Conservation (phyloP, 2,797 vertebrate genomes). For the Holocentrus rufus region DNA sequence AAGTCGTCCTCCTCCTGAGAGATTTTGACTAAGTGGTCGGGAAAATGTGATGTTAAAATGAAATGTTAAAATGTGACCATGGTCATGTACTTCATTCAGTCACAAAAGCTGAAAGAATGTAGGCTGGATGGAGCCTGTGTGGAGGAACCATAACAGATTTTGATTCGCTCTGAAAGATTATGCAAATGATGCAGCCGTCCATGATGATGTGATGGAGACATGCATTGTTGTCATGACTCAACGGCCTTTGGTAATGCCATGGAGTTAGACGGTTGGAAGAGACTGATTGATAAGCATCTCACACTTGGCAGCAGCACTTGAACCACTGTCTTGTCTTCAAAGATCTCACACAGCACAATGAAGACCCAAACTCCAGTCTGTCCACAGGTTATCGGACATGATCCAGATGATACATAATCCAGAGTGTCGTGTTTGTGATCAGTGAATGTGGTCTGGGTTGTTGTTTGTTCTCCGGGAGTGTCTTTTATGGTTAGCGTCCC, state of each 20-base stretch:
- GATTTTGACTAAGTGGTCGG: neutral
- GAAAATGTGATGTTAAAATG: too few species aligned
- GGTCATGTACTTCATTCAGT: neutral
- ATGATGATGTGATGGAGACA: neutral
- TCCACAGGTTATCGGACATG: too few species aligned
- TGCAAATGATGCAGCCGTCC: neutral
- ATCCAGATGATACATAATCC: slow-evolving; percentile 25
- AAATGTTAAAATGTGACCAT: neutral
- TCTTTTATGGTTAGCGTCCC: too few species aligned
- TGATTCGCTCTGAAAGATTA: slow-evolving; percentile 19
- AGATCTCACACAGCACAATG: slow-evolving; percentile 26
- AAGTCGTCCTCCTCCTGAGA: neutral
- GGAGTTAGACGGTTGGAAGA: slow-evolving; percentile 8
- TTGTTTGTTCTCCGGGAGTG: too few species aligned
- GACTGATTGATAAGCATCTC: slow-evolving; percentile 23
- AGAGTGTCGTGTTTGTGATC: slow-evolving; percentile 15
- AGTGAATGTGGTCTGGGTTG: neutral
- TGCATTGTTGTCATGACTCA: slow-evolving; percentile 19
- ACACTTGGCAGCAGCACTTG: slow-evolving; percentile 10
- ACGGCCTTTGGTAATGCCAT: slow-evolving; percentile 13
- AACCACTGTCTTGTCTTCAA: slow-evolving; percentile 32
- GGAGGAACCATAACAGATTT: neutral
- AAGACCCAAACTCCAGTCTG: slow-evolving; percentile 22
- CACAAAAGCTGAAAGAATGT: neutral
- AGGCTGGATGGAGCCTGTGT: neutral